These are phyloP conservation scores for Polyergus mexicanus DNA, from an alignment of 1,140 invertebrate genomes.

Conservation along the genomic window DNA sequence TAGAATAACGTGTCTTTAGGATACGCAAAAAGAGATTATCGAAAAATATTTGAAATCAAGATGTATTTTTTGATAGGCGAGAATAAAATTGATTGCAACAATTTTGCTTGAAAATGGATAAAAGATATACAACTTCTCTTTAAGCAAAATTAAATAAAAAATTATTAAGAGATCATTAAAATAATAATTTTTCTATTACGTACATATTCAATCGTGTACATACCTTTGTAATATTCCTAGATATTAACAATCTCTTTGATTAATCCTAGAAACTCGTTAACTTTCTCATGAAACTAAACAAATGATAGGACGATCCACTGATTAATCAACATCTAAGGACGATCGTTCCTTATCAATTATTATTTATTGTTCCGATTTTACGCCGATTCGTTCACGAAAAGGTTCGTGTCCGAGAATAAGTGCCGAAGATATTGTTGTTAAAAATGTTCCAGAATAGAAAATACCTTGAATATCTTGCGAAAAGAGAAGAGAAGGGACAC, in stretches of 20 bases:
- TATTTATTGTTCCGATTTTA: neutral
- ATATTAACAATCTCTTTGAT: neutral
- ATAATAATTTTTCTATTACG: neutral
- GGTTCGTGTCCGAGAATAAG: neutral
- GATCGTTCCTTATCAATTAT: neutral
- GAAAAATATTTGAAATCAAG: neutral
- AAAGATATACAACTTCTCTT: neutral
- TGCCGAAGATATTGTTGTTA: neutral
- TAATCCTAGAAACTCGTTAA: neutral
- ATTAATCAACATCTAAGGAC: neutral
- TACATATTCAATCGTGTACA: neutral
- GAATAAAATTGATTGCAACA: neutral
- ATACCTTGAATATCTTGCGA: neutral
- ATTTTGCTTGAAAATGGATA: no score
- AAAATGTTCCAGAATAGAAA: neutral
- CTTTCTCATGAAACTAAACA: neutral
- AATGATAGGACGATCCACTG: neutral
- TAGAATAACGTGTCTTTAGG: neutral
- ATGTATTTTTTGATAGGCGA: neutral
- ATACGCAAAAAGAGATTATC: neutral
- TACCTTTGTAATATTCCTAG: neutral
- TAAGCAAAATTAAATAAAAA: no score
- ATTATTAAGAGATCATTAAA: no score
- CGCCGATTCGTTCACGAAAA: neutral
- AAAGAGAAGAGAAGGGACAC: slow-evolving; percentile 69